phyloP scores from a whole-genome alignment of 2,888 invertebrate genomes.

The Melieria crassipennis region DNA sequence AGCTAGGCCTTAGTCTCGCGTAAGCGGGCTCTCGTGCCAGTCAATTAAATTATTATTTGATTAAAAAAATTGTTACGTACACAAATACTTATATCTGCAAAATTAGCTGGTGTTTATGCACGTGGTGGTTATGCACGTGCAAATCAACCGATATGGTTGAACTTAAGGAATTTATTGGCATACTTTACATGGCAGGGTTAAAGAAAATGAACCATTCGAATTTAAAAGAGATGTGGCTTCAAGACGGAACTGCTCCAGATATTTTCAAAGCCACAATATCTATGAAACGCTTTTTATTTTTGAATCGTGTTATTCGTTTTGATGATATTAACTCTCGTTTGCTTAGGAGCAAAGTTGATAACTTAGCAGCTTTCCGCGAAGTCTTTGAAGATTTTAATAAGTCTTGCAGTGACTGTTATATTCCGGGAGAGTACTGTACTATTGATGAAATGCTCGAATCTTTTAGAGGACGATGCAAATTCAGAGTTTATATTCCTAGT shows the following conservation, averaged over 20 bases:
- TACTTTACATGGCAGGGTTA: conserved; percentile 13
- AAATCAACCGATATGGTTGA: conserved; percentile 14
- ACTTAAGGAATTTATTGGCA: conserved; percentile 11
- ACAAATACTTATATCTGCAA: conserved; percentile 9
- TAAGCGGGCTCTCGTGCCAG: too few relatives aligned
- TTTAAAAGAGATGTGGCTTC: conserved; percentile 9
- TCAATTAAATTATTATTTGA: too few relatives aligned
- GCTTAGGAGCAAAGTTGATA: conserved; percentile 12
- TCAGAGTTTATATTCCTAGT: conserved; percentile 12
- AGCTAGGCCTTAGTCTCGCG: too few relatives aligned
- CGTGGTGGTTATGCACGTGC: too few relatives aligned
- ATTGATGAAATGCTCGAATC: conserved; percentile 20
- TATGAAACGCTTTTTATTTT: too few relatives aligned
- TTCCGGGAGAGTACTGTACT: conserved; percentile 17
- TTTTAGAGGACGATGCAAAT: conserved; percentile 12
- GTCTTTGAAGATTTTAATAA: conserved; percentile 8
- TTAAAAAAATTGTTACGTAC: conserved; percentile 10
- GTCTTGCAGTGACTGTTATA: conserved; percentile 16
- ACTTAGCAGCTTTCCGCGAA: conserved; percentile 21
- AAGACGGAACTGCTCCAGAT: conserved; percentile 12
- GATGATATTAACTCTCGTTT: conserved; percentile 21
- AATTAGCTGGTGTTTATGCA: conserved; percentile 10
- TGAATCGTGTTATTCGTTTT: conserved; percentile 7
- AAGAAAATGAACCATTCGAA: conserved; percentile 11
- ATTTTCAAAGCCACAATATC: not conserved